Evolutionary conservation across 2,888 invertebrate genomes (phyloP).

Genomic region (Noctua janthe): DNA sequence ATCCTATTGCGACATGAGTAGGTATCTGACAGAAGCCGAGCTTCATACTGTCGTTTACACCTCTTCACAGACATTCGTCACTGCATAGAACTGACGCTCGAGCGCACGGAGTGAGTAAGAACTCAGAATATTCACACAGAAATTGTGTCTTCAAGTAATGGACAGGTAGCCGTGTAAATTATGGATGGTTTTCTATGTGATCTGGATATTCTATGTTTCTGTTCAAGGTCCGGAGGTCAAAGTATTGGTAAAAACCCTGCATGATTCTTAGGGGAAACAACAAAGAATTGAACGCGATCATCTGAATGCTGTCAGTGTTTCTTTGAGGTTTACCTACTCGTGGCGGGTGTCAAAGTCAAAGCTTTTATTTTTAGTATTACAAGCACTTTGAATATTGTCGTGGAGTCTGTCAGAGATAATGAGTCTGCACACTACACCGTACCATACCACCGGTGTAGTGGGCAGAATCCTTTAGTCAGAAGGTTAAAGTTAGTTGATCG

Average conservation of each 20-base stretch:
- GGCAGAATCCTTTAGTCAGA: neutral
- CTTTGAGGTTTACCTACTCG: neutral
- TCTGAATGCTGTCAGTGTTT: neutral
- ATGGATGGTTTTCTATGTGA: too few species aligned
- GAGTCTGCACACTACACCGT: neutral
- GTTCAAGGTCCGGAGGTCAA: too few species aligned
- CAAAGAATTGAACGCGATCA: neutral
- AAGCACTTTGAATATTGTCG: neutral
- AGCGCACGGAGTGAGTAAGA: neutral
- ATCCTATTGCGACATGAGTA: conserved; percentile 32
- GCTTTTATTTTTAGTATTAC: neutral
- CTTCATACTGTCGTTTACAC: neutral
- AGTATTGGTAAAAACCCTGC: neutral
- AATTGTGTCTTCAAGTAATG: neutral
- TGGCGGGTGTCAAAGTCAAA: neutral
- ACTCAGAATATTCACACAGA: neutral
- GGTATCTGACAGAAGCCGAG: neutral
- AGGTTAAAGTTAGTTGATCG: neutral
- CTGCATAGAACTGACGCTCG: neutral
- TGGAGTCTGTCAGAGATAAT: neutral
- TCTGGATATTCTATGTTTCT: too few species aligned
- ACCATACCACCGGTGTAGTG: neutral
- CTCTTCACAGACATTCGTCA: neutral
- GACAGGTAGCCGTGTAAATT: neutral
- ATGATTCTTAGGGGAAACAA: neutral